These are phyloP conservation scores for Tridacna gigas DNA, from an alignment of 2,888 invertebrate genomes.

Conservation along the genomic window DNA sequence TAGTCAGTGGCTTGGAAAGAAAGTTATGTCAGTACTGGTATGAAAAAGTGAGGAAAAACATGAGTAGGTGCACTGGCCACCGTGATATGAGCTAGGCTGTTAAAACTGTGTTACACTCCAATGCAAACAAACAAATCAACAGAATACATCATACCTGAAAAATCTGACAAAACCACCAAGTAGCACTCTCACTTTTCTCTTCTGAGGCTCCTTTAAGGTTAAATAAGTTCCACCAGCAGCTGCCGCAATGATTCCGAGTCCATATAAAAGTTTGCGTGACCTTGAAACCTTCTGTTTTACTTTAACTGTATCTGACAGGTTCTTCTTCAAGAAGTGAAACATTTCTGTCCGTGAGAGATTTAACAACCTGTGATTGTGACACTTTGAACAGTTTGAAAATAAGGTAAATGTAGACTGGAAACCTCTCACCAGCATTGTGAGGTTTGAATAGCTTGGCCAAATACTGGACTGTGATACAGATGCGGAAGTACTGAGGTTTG, in stretches of 20 bases:
- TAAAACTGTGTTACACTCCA: too few species aligned
- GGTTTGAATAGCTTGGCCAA: too few species aligned
- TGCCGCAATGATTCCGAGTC: slow-evolving; percentile 50
- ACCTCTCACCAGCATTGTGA: slow-evolving; percentile 1
- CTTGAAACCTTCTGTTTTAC: slow-evolving; percentile 39
- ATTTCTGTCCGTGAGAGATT: slow-evolving; percentile 2
- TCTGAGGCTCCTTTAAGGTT: slow-evolving; percentile 66
- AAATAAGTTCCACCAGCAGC: slow-evolving; percentile 66
- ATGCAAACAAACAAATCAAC: neutral
- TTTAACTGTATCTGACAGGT: slow-evolving; percentile 11
- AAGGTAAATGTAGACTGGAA: neutral
- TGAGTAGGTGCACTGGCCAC: too few species aligned
- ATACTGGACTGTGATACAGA: too few species aligned
- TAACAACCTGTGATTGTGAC: slow-evolving; percentile 11
- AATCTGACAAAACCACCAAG: slow-evolving; percentile 79
- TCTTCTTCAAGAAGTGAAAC: neutral
- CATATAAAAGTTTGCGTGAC: slow-evolving; percentile 43
- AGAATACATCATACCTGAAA: slow-evolving; percentile 69
- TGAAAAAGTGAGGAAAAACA: too few species aligned
- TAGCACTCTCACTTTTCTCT: slow-evolving; percentile 77
- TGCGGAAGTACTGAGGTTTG: too few species aligned
- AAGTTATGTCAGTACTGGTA: too few species aligned
- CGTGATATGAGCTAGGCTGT: too few species aligned
- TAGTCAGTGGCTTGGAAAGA: too few species aligned
- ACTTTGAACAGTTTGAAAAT: slow-evolving; percentile 13